Evolutionary conservation across 2,113 vertebrate genomes (phyloP).

Genomic region (Tenebrosternarchus preto): DNA sequence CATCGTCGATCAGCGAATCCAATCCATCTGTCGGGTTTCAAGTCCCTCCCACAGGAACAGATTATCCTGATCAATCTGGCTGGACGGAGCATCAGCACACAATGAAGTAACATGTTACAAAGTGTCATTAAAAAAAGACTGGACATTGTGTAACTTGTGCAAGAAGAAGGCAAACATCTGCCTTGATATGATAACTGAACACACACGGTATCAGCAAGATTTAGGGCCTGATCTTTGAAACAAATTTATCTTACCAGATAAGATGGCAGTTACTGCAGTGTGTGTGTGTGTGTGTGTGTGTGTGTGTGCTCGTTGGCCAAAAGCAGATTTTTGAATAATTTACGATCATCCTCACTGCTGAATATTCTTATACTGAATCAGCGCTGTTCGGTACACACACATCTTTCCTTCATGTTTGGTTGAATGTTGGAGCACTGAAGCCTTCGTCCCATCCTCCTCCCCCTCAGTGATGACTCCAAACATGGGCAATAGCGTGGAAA

Average conservation of each 20-base stretch:
- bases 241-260: constrained; percentile 30
- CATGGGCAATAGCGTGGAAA: not conserved
- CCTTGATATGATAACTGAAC: not conserved
- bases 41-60: not conserved
- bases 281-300: not conserved
- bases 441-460: not conserved
- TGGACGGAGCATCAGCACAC: not conserved
- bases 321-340: too few relatives aligned
- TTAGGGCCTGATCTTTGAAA: constrained; percentile 37
- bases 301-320: not conserved
- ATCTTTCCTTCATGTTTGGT: not conserved
- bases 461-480: too few relatives aligned
- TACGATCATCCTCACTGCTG: not conserved
- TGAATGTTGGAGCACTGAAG: not conserved
- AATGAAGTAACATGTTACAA: too few relatives aligned
- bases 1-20: not conserved
- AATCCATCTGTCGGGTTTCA: not conserved
- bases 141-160: not conserved
- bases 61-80: not conserved
- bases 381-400: not conserved
- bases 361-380: not conserved
- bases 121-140: not conserved
- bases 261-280: not conserved
- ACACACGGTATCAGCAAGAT: not conserved
- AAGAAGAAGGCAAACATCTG: not conserved